Evolutionary conservation across 2,797 vertebrate genomes (phyloP).

Genomic region (Chloroceryle amazona): DNA sequence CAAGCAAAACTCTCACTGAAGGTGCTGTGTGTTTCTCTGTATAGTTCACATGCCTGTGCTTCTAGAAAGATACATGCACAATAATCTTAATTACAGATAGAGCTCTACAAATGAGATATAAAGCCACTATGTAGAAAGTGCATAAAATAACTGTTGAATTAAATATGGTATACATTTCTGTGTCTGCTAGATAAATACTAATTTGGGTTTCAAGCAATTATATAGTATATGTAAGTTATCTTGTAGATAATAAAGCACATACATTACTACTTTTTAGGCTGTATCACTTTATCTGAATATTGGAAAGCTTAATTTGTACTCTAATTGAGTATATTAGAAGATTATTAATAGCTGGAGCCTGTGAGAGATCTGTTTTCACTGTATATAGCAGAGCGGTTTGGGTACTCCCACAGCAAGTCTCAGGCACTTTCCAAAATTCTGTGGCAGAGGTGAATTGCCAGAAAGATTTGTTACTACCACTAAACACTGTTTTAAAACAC

Average conservation of each 20-base stretch:
- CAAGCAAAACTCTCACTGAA: neutral
- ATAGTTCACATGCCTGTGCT: neutral
- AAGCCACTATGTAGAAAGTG: neutral
- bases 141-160: neutral
- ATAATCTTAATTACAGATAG: neutral
- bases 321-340: neutral
- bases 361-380: neutral
- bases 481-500: neutral
- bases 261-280: neutral
- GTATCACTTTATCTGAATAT: neutral
- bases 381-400: neutral
- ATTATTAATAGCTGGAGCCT: neutral
- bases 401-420: neutral
- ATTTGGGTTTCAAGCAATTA: neutral
- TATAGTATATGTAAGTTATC: neutral
- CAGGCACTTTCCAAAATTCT: slow-evolving; percentile 1
- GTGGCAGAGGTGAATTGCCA: slow-evolving; percentile 9
- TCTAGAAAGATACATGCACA: neutral
- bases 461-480: neutral
- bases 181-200: neutral
- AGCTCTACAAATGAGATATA: neutral
- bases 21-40: neutral
- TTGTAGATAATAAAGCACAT: neutral
- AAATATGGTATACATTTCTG: neutral
- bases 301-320: neutral